Base-by-base conservation (phyloP, 2,797 vertebrate genomes). In the Martes flavigula region DNA sequence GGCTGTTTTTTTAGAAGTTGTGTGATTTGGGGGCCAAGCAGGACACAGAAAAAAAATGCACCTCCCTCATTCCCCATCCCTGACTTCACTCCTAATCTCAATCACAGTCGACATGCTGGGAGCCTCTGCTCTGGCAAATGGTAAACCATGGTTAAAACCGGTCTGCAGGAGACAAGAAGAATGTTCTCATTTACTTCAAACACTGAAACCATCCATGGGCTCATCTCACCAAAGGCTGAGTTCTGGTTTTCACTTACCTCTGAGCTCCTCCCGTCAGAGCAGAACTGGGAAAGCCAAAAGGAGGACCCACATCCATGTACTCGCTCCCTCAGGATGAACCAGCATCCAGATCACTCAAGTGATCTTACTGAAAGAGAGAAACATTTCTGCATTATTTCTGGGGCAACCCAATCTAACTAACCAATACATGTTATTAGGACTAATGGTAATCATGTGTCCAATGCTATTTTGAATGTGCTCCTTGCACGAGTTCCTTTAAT, bases 271-370 rank as follows among this genome's bases (percentile, higher is more conserved):
- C 81, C 35, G 38, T 30, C 17, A 27, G 18, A 58, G 40, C 1
- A 15, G 72, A 79, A 30, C 54, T 18, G 7, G 21, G n/a, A 32
- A 77, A 81, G 25, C 18, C 87, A 77, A 87, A 70, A 54, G 17
- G 4, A 1, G 35, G 81, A 12, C 35, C 12, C 0, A 0, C 5
- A 23, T 20, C 10, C 11, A 12, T 2, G 13, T 30, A 21, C 20
- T 56, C 4, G 13, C 30, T 92, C 21, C 23, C 5, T 54, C 4
- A 3, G 35, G 43, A 75, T 0, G 9, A 48, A 27, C n/a, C 43
- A 62, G 73, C 35, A 64, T 21, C 18, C 43, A 60, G 58, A 35
- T 32, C 11, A 58, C 30, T 94, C 51, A 27, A 35, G 23, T 0
- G 15, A 60, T 43, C 21, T 32, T 3, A 10, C 18, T 35, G 75